Evolutionary conservation across 1,140 invertebrate genomes (phyloP).

Genomic region (Holotrichia oblita): DNA sequence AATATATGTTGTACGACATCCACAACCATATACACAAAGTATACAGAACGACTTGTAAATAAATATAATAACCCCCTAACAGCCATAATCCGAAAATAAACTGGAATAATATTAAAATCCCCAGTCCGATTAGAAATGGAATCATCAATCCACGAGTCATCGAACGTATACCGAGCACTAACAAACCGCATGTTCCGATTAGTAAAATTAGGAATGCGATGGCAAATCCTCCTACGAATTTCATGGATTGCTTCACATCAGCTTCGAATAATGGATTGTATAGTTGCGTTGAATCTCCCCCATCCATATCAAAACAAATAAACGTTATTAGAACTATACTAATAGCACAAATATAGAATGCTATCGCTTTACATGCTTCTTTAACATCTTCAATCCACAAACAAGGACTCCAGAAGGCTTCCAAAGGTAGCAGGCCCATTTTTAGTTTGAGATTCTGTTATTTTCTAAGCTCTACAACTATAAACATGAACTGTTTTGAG

Average conservation of each 20-base stretch:
- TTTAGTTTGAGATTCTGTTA: not conserved
- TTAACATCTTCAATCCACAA: constrained; percentile 84
- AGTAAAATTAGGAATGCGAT: constrained; percentile 77
- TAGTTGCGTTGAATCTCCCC: constrained; percentile 86
- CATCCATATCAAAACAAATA: constrained; percentile 76
- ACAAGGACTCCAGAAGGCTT: constrained; percentile 87
- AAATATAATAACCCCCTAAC: constrained; percentile 87
- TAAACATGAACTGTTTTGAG: not conserved
- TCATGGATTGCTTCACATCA: constrained; percentile 80
- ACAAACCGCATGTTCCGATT: constrained; percentile 71
- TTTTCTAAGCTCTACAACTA: not conserved
- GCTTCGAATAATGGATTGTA: constrained; percentile 90
- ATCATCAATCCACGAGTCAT: constrained; percentile 80
- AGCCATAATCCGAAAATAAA: constrained; percentile 84
- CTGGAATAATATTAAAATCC: constrained; percentile 78
- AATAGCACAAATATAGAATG: constrained; percentile 78
- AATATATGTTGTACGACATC: constrained; percentile 89
- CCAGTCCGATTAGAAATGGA: constrained; percentile 81
- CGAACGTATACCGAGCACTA: constrained; percentile 71
- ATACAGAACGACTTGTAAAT: constrained; percentile 82
- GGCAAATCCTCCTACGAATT: constrained; percentile 75
- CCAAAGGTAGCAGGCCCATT: constrained; percentile 69
- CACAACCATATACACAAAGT: constrained; percentile 79
- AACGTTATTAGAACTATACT: constrained; percentile 80
- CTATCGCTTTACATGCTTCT: constrained; percentile 78